Evolutionary conservation across 2,113 vertebrate genomes (phyloP).

Genomic region (Strix aluco): DNA sequence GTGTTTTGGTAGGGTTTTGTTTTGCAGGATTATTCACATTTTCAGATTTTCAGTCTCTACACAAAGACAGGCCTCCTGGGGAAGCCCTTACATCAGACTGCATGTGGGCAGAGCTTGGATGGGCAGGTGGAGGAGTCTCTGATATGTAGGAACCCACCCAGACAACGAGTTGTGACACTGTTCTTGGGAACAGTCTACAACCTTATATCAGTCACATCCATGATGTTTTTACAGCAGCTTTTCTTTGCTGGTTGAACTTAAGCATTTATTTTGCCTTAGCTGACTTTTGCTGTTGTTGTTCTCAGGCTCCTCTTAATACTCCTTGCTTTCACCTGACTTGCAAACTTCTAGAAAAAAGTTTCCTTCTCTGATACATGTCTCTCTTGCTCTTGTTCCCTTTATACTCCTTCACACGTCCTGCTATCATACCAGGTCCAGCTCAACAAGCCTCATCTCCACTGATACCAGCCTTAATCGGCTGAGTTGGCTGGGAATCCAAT

Average conservation of each 20-base stretch:
- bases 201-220: fast-evolving
- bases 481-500: not conserved
- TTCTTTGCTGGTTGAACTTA: not conserved
- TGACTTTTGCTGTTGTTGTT: not conserved
- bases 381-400: not conserved
- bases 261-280: not conserved
- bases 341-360: not conserved
- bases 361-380: not conserved
- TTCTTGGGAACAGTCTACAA: not conserved
- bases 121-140: not conserved
- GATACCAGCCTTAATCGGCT: not conserved
- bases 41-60: not conserved
- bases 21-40: not conserved
- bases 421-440: not conserved
- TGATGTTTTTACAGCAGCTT: not conserved
- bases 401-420: not conserved
- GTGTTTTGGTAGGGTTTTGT: not conserved
- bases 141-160: not conserved
- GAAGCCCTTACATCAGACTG: not conserved
- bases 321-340: not conserved
- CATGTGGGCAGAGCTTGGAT: not conserved
- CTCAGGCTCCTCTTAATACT: not conserved
- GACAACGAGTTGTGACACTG: not conserved
- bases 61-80: not conserved
- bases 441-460: not conserved